Percentiles rank a stretch among this genome's conserved stretches.
These are phyloP conservation scores for Drosophila ambigua DNA, from an alignment of 1,140 invertebrate species.

Conservation along the genomic window DNA sequence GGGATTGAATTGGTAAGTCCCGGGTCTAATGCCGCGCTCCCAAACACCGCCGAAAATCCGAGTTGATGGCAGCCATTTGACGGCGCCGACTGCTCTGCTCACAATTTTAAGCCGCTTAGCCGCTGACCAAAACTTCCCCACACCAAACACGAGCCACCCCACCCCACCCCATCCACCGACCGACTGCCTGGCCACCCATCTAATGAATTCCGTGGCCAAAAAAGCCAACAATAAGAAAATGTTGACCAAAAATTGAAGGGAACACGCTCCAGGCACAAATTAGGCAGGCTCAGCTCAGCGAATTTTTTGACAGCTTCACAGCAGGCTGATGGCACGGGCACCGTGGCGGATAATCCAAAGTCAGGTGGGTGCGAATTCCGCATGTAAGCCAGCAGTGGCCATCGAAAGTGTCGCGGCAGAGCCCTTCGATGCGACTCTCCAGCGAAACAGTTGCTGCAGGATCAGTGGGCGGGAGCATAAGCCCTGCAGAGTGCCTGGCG, in stretches of 20 bases:
- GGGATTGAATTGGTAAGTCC: conserved; percentile 51
- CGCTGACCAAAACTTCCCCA: conserved; percentile 65
- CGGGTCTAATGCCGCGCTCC: not conserved
- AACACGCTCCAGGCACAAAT: conserved; percentile 48
- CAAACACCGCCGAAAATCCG: conserved; percentile 40
- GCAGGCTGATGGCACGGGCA: not conserved
- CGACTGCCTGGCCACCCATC: not conserved
- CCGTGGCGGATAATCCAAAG: no score
- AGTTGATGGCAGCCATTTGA: conserved; percentile 78
- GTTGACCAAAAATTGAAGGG: conserved; percentile 42
- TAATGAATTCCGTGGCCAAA: conserved; percentile 20
- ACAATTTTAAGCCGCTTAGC: conserved; percentile 77
- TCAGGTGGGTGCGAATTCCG: no score
- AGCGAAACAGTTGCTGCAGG: no score
- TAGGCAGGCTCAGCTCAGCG: conserved; percentile 41
- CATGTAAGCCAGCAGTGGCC: no score
- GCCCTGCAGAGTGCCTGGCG: no score
- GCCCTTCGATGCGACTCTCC: no score
- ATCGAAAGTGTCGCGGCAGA: not conserved
- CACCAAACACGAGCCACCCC: conserved; percentile 11
- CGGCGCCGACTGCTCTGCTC: conserved; percentile 53
- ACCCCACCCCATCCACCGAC: not conserved
- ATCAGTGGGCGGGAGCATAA: no score
- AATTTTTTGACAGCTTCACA: conserved; percentile 39
- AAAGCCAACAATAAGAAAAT: conserved; percentile 5